phyloP scores from a whole-genome alignment of 2,113 vertebrate genomes.

The Columbina picui region DNA sequence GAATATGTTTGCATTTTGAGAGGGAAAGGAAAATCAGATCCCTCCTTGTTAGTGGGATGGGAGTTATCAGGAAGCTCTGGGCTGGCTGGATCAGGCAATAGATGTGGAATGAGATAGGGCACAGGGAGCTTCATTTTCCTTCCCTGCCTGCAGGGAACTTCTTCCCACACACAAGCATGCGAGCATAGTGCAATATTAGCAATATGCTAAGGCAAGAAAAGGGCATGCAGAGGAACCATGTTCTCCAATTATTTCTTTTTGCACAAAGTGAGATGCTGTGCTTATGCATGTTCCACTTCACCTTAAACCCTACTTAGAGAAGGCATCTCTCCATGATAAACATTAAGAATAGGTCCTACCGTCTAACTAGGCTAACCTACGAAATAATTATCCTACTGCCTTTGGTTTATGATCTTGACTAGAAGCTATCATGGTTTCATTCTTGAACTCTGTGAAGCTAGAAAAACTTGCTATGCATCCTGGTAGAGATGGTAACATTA shows the following conservation, averaged over 20 bases:
- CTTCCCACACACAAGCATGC: background rate
- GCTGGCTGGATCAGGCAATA: background rate
- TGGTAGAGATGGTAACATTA: background rate
- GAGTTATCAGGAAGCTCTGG: background rate
- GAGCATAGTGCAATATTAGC: background rate
- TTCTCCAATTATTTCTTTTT: background rate
- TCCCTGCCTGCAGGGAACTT: background rate
- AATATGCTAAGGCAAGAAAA: background rate
- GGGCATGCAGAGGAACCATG: background rate
- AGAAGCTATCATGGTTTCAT: background rate
- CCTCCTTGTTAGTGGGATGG: background rate
- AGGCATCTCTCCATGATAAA: background rate
- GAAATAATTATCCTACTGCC: background rate
- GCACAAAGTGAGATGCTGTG: background rate
- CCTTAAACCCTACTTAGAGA: background rate
- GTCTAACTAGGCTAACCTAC: background rate
- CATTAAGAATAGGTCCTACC: background rate
- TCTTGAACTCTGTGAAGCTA: background rate
- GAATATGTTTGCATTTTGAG: background rate
- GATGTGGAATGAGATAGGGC: background rate
- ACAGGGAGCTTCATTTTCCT: background rate
- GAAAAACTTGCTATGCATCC: background rate
- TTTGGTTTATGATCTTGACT: background rate
- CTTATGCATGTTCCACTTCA: background rate
- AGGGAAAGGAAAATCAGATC: background rate